These are phyloP conservation scores for Poecile atricapillus DNA, from an alignment of 2,113 vertebrate species.

Conservation along the genomic window DNA sequence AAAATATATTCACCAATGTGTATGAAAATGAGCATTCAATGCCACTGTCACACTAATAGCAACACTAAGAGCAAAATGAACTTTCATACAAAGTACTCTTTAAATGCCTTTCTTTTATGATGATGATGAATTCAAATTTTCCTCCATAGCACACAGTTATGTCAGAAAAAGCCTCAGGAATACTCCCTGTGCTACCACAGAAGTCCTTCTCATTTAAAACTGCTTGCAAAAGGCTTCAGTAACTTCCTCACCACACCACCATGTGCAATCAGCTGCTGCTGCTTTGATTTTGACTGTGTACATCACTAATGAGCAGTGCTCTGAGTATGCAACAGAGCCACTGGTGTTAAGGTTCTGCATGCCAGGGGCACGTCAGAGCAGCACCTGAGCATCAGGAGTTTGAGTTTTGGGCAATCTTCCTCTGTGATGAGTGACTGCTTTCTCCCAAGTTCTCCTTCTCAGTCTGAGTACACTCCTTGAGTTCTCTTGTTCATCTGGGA, in stretches of 20 bases:
- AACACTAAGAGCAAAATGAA: not conserved
- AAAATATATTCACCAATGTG: not conserved
- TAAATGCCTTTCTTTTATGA: not conserved
- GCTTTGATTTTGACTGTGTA: not conserved
- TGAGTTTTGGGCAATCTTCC: not conserved
- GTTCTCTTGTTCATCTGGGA: not conserved
- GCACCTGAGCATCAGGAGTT: not conserved
- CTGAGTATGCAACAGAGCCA: not conserved
- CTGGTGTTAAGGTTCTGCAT: not conserved
- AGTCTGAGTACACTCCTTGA: not conserved
- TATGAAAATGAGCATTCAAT: not conserved
- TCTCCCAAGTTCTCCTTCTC: not conserved
- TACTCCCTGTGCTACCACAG: not conserved
- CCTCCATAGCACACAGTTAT: not conserved
- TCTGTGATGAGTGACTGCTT: not conserved
- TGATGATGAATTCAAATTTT: not conserved
- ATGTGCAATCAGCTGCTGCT: not conserved
- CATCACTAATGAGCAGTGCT: not conserved
- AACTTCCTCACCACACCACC: not conserved
- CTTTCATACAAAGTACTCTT: not conserved
- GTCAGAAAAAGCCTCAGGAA: not conserved
- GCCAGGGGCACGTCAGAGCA: not conserved
- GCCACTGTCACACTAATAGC: not conserved
- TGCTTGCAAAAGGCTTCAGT: not conserved
- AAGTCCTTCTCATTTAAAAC: not conserved